A percentile compares a stretch with the other conserved stretches of the same genome.
These are phyloP conservation scores for Pseudomyrmex concolor DNA, from an alignment of 1,140 invertebrate genomes.

Conservation along the genomic window DNA sequence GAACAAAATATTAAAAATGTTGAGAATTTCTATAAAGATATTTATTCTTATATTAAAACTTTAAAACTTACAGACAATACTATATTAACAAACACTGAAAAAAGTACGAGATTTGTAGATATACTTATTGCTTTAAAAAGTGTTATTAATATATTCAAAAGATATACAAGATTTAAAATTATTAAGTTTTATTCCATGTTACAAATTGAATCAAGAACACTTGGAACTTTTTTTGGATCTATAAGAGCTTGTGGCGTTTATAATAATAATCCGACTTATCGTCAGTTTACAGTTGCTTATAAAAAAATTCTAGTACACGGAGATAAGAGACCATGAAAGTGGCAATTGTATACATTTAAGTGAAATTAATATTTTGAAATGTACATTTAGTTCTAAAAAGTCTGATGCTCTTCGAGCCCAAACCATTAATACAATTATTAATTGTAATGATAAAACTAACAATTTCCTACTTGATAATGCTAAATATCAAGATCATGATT, in stretches of 20 bases:
- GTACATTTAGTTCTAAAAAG: neutral
- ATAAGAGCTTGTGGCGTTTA: neutral
- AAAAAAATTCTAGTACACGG: neutral
- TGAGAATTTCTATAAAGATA: too few relatives aligned
- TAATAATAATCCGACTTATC: neutral
- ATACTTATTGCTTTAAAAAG: too few relatives aligned
- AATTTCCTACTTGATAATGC: too few relatives aligned
- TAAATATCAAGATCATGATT: too few relatives aligned
- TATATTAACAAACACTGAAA: too few relatives aligned
- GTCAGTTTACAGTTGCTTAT: neutral
- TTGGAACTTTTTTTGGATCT: neutral
- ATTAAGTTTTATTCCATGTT: neutral
- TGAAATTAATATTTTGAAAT: neutral
- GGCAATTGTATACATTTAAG: neutral
- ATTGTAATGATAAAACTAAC: neutral
- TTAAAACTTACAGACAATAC: too few relatives aligned
- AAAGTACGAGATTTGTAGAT: too few relatives aligned
- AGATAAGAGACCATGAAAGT: neutral
- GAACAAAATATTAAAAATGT: too few relatives aligned
- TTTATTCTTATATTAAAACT: too few relatives aligned
- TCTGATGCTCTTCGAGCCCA: neutral
- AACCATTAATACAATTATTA: neutral
- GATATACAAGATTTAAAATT: too few relatives aligned
- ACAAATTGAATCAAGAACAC: neutral
- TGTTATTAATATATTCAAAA: too few relatives aligned